Base-by-base conservation (phyloP, 2,888 invertebrate species). In the Philereme vetulata region DNA sequence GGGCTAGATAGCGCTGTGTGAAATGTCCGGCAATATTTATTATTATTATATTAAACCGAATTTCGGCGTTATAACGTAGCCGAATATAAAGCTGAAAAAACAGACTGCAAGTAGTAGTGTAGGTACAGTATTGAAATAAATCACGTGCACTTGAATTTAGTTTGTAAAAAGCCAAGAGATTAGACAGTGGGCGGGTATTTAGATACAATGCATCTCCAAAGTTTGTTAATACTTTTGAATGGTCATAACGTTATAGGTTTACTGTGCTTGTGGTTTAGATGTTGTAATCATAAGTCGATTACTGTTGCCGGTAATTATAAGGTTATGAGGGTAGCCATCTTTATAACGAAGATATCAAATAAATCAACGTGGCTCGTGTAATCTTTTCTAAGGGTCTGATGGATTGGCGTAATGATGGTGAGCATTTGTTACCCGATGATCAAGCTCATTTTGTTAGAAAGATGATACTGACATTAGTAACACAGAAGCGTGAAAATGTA, bases 201-300 rank as follows among this genome's bases (percentile, higher is more conserved):
- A 40, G 56, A 64, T 61, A 53, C 60, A 56, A 32, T 42, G 35
- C 7, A 47, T 7, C 50, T 44, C 3, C 0, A 48, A 60, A 56
- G 38, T 49, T 45, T 7, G 38, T 10, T 11, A 45, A 6, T 5
- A 48, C 53, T 46, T 38, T 5, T 3, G n/a, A 34, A 10, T 6
- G 51, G 52, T 35, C 55, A 43, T 46, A 48, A 55, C 59, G 49
- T 44, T 38, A 51, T 32, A 11, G 50, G 32, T 9, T 6, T 48
- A 9, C 4, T 5, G 10, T 56, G 40, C 21, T 21, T 21, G 7
- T 21, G 38, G 8, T 9, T n/a, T 9, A 8, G 56, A 61, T 62
- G 57, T 36, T 49, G 68, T 55, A 64, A 68, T 66, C 59, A 63
- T 54, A 58, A 53, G 40, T 49, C 50, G 52, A 64, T 61, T 58